Conservation (phyloP, 2,113 vertebrate species). For the Brienomyrus longianalis region DNA sequence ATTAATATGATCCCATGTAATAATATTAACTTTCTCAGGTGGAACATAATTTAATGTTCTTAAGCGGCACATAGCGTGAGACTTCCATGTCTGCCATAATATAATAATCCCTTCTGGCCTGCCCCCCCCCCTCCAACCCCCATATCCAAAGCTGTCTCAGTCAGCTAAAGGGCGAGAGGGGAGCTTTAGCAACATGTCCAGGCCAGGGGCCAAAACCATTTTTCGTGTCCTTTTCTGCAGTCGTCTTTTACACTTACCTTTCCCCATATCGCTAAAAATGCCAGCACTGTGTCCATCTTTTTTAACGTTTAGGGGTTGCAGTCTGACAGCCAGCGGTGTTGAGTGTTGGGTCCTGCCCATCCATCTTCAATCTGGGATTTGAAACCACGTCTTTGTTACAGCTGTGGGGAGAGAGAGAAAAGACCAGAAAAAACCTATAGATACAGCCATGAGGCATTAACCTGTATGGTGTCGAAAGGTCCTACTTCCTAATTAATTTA, state of each 20-base stretch:
- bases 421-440: neutral
- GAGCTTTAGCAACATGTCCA: neutral
- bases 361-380: neutral
- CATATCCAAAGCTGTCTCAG: neutral
- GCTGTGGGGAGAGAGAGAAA: neutral
- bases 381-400: neutral
- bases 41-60: constrained; percentile 16
- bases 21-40: constrained; percentile 19
- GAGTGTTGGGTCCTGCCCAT: neutral
- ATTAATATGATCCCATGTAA: constrained; percentile 20
- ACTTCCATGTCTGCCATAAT: neutral
- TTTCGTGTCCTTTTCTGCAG: neutral
- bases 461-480: neutral
- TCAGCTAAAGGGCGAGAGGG: neutral
- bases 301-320: neutral
- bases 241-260: neutral
- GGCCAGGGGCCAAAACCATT: neutral
- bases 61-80: neutral
- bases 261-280: neutral
- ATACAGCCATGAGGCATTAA: neutral
- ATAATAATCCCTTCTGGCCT: neutral
- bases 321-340: neutral
- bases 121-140: no score
- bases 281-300: neutral
- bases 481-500: neutral